Conservation (phyloP, 2,797 vertebrate species). For the Acropternis orthonyx region DNA sequence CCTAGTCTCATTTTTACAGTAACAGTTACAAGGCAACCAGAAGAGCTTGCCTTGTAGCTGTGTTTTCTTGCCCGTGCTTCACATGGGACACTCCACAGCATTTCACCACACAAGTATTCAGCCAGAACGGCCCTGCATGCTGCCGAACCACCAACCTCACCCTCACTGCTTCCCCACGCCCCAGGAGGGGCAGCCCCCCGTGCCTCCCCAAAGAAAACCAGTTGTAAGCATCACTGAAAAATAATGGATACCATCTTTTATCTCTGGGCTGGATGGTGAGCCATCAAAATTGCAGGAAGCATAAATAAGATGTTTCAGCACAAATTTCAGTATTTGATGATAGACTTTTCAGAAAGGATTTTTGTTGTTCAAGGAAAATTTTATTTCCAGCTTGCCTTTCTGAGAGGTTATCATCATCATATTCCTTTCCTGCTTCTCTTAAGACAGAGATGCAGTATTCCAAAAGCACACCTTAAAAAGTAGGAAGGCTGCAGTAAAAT, state of each 20-base stretch:
- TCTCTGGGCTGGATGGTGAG: neutral
- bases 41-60: neutral
- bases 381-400: constrained; percentile 21
- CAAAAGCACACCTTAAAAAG: constrained; percentile 8
- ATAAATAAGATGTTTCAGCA: neutral
- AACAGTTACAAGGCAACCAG: neutral
- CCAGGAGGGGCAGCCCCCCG: neutral
- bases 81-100: constrained; percentile 49
- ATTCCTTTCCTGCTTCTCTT: neutral
- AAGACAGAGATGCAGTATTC: constrained; percentile 7
- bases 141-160: neutral
- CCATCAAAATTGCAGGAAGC: neutral
- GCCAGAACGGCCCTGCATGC: neutral
- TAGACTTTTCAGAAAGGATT: neutral
- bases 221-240: neutral
- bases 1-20: neutral
- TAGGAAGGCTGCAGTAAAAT: neutral
- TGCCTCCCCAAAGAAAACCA: neutral
- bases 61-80: constrained; percentile 35
- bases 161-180: neutral
- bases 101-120: neutral
- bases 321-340: neutral
- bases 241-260: constrained; percentile 40
- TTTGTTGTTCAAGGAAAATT: neutral
- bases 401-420: neutral